Evolutionary conservation across 1,140 invertebrate species (phyloP).

Genomic region (Hyles vespertilio): DNA sequence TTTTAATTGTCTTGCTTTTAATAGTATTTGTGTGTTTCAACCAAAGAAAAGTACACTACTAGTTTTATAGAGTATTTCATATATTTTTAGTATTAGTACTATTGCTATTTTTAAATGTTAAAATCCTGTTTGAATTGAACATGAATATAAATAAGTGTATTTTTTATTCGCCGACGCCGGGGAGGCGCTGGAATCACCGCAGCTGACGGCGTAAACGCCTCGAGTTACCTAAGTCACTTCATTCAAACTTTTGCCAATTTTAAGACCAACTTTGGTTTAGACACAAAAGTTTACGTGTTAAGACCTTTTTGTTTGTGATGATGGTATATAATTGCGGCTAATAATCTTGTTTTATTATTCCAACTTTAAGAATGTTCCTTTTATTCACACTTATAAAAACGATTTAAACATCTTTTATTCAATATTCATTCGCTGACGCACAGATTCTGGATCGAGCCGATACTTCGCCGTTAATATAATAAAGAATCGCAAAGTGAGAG

Average conservation of each 20-base stretch:
- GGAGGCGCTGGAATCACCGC: constrained; percentile 56
- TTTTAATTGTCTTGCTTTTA: no score
- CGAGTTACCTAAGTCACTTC: constrained; percentile 58
- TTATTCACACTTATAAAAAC: neutral
- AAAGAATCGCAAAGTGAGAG: constrained; percentile 51
- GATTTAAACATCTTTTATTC: neutral
- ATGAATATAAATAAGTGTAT: constrained; percentile 8
- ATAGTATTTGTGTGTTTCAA: no score
- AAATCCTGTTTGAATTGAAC: no score
- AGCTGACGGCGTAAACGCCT: constrained; percentile 54
- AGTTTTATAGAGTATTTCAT: no score
- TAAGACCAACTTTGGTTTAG: constrained; percentile 53
- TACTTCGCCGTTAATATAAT: constrained; percentile 62
- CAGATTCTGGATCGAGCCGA: constrained; percentile 36
- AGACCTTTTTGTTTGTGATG: constrained; percentile 42
- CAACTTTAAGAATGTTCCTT: neutral
- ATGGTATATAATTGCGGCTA: constrained; percentile 36
- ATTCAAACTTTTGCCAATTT: constrained; percentile 65
- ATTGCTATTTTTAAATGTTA: no score
- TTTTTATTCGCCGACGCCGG: constrained; percentile 50
- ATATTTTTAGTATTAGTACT: no score
- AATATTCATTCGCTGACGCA: neutral
- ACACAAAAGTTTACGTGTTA: constrained; percentile 45
- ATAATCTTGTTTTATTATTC: constrained; percentile 14
- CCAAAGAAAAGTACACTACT: no score